phyloP scores from a whole-genome alignment of 2,113 vertebrate species.

The Callipepla squamata region DNA sequence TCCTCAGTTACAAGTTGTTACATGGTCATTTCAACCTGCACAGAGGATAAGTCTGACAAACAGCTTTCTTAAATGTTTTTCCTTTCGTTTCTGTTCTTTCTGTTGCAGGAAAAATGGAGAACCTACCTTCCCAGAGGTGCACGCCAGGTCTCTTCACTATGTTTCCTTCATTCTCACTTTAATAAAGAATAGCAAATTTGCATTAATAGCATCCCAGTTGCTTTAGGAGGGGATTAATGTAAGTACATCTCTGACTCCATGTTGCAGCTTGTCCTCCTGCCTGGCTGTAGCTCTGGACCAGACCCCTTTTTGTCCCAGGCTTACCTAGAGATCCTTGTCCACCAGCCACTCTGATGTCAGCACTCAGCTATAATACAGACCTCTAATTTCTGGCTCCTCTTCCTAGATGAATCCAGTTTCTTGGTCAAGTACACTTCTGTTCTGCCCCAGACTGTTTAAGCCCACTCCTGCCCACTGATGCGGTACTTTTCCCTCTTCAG shows the following conservation, averaged over 20 bases:
- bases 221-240: neutral
- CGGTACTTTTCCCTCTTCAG: neutral
- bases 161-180: neutral
- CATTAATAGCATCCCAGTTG: neutral
- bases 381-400: neutral
- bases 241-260: neutral
- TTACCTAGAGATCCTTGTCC: neutral
- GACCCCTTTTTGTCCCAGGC: neutral
- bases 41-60: neutral
- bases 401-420: neutral
- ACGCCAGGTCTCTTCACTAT: fast-evolving
- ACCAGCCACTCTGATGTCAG: neutral
- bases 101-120: fast-evolving
- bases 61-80: neutral
- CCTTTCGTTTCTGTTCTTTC: neutral
- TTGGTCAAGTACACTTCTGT: fast-evolving
- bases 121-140: neutral
- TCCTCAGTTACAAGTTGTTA: neutral
- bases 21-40: neutral
- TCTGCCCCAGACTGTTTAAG: neutral
- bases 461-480: fast-evolving
- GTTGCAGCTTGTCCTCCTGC: neutral
- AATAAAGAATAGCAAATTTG: neutral
- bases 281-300: fast-evolving
- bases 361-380: fast-evolving